A percentile compares a stretch with the other conserved stretches of the same genome.
phyloP scores from a whole-genome alignment of 2,797 vertebrate species.

The Astyanax mexicanus region DNA sequence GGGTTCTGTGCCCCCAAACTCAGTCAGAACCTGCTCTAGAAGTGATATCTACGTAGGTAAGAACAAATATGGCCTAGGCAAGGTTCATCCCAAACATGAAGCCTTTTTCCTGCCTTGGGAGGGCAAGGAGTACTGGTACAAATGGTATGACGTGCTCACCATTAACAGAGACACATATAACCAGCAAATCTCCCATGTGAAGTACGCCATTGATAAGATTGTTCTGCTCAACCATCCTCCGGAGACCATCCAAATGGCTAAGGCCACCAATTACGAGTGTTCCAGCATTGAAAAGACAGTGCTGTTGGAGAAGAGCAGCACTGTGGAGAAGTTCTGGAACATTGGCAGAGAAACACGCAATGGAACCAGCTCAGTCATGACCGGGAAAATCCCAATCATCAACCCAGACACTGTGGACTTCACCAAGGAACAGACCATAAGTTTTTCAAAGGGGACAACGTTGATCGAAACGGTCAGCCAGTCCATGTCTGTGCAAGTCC shows the following conservation, averaged over 20 bases:
- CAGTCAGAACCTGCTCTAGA: constrained; percentile 70
- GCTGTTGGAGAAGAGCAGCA: constrained; percentile 72
- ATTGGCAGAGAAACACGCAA: constrained; percentile 77
- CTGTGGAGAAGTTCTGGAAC: constrained; percentile 76
- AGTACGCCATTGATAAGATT: constrained; percentile 72
- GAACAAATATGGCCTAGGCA: constrained; percentile 81
- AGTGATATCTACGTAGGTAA: constrained; percentile 76
- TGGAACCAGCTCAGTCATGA: constrained; percentile 72
- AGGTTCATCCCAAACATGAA: constrained; percentile 72
- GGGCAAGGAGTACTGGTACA: constrained; percentile 82
- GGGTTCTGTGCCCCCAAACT: constrained; percentile 67
- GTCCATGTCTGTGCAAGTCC: constrained; percentile 74
- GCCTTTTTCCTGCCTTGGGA: constrained; percentile 81
- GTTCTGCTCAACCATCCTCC: constrained; percentile 75
- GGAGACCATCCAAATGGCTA: constrained; percentile 76
- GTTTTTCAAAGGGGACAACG: constrained; percentile 71
- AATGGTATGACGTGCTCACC: constrained; percentile 74
- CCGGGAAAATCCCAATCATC: constrained; percentile 74
- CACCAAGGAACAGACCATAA: constrained; percentile 71
- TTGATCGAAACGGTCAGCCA: constrained; percentile 72
- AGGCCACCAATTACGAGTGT: constrained; percentile 79
- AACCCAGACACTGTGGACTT: constrained; percentile 71
- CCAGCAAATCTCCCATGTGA: constrained; percentile 60
- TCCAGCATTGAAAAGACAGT: constrained; percentile 72
- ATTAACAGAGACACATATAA: constrained; percentile 74